Conservation (phyloP, 2,888 invertebrate species). For the Diploptera punctata region DNA sequence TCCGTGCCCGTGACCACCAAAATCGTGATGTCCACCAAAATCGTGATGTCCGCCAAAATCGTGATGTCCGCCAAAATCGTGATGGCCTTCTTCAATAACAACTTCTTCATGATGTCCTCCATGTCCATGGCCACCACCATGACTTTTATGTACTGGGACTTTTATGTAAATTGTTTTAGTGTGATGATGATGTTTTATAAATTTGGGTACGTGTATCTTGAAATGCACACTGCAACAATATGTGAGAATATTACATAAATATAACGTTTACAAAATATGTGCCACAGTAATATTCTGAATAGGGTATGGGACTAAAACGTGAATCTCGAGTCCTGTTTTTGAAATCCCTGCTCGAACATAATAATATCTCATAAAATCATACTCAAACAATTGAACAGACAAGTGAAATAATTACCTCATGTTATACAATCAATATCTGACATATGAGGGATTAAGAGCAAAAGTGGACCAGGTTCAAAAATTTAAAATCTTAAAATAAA, state of each 20-base stretch:
- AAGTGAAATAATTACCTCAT: too few species aligned
- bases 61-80: conserved; percentile 39
- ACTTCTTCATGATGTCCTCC: conserved; percentile 1
- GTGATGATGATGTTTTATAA: conserved; percentile 65
- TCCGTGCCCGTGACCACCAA: conserved; percentile 46
- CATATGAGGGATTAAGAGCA: too few species aligned
- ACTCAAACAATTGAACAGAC: too few species aligned
- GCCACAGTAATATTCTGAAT: too few species aligned
- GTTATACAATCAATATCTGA: too few species aligned
- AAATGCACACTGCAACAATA: conserved; percentile 55
- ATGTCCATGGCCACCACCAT: conserved; percentile 45
- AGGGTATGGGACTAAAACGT: too few species aligned
- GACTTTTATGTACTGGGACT: conserved; percentile 58
- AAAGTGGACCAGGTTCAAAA: too few species aligned
- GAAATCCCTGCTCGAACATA: too few species aligned
- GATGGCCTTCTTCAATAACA: not conserved
- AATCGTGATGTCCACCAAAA: conserved; percentile 59
- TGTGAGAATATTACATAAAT: not conserved
- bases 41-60: conserved; percentile 47
- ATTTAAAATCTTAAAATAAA: too few species aligned
- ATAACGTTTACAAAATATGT: not conserved
- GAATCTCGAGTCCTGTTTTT: too few species aligned
- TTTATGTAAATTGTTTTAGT: conserved; percentile 66
- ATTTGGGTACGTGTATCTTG: conserved; percentile 64
- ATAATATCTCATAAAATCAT: too few species aligned